Evolutionary conservation across 2,797 vertebrate species (phyloP).

Genomic region (Cynopterus sphinx): DNA sequence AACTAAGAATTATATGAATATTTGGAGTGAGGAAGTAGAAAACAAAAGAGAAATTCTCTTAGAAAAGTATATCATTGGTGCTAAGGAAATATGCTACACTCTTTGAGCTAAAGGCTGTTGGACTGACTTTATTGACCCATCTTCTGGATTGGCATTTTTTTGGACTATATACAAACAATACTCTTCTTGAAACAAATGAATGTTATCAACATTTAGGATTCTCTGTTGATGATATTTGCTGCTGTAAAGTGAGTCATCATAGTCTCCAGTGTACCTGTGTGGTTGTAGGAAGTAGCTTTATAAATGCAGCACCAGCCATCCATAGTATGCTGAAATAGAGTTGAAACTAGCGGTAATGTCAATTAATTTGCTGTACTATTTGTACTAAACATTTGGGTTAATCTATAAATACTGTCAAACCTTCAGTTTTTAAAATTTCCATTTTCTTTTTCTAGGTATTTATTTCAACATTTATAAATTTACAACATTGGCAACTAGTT

Average conservation of each 20-base stretch:
- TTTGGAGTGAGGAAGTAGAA: no score
- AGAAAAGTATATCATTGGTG: constrained; percentile 92
- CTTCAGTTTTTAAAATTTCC: not conserved
- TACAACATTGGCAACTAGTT: constrained; percentile 6
- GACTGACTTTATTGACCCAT: constrained; percentile 98
- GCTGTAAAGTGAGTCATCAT: constrained; percentile 96
- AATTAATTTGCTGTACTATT: not conserved
- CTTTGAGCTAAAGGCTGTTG: constrained; percentile 93
- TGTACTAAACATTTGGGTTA: constrained; percentile 21
- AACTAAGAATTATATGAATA: no score
- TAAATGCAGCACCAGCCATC: constrained; percentile 89
- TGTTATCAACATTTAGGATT: constrained; percentile 93
- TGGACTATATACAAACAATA: constrained; percentile 94
- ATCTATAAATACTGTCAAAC: constrained; percentile 39
- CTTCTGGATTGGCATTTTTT: constrained; percentile 95
- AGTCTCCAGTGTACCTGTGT: constrained; percentile 92
- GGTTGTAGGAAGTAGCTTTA: constrained; percentile 95
- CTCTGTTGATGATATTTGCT: constrained; percentile 95
- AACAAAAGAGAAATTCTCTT: no score
- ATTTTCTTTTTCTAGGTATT: constrained; percentile 64
- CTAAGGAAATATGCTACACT: constrained; percentile 93
- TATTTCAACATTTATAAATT: constrained; percentile 65
- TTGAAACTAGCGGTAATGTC: constrained; percentile 79
- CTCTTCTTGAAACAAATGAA: constrained; percentile 96
- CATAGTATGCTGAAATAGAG: constrained; percentile 90